Evolutionary conservation across 2,113 vertebrate genomes (phyloP).

Genomic region (Copsychus sechellarum): DNA sequence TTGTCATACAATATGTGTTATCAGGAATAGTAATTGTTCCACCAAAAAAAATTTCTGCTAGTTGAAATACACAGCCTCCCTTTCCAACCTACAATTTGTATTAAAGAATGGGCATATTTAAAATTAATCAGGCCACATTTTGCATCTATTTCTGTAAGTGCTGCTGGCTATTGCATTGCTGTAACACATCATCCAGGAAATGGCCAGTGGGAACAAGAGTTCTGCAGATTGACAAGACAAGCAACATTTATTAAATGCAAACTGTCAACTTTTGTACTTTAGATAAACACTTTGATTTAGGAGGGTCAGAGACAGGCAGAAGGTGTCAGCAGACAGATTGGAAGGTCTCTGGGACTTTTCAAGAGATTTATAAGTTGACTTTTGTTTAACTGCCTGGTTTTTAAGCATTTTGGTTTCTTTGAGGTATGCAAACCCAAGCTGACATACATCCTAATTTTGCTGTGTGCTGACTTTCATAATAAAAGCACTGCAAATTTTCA

Average conservation of each 20-base stretch:
- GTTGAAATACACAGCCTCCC: not conserved
- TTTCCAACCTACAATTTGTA: not conserved
- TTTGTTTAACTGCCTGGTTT: slow-evolving; percentile 20
- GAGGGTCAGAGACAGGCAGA: slow-evolving; percentile 39
- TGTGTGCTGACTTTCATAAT: not conserved
- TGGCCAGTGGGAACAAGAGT: not conserved
- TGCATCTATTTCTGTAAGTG: slow-evolving; percentile 6
- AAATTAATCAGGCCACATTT: not conserved
- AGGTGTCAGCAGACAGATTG: slow-evolving; percentile 48
- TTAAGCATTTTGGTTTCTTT: slow-evolving; percentile 40
- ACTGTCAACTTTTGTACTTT: slow-evolving; percentile 28
- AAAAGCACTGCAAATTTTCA: not conserved
- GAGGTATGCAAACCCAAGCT: not conserved
- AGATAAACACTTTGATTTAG: slow-evolving; percentile 50
- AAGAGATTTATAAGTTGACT: slow-evolving; percentile 26
- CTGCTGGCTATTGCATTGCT: not conserved
- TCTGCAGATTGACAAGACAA: slow-evolving; percentile 5
- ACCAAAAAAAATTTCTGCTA: not conserved
- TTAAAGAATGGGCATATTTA: not conserved
- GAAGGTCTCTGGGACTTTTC: slow-evolving; percentile 46
- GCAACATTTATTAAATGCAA: slow-evolving; percentile 28
- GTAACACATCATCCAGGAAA: slow-evolving; percentile 38
- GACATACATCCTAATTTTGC: slow-evolving; percentile 19
- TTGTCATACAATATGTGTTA: not conserved
- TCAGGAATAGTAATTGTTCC: not conserved